These are phyloP conservation scores for Nemotelus pantherinus DNA, from an alignment of 2,888 invertebrate species.

Conservation along the genomic window DNA sequence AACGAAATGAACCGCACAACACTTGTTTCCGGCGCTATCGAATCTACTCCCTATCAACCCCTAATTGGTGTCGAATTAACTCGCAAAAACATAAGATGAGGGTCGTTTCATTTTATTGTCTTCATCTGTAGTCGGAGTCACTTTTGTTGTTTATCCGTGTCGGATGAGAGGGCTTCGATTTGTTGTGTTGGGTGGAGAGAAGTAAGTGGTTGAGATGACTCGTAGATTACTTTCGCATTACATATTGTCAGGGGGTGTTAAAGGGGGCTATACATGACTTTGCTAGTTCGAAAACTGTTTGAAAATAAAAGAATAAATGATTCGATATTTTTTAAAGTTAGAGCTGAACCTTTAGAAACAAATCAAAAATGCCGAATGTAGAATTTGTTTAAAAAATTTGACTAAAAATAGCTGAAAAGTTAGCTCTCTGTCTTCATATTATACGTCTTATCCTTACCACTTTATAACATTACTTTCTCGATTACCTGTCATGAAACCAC, in stretches of 20 bases:
- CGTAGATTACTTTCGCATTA: conserved; percentile 25
- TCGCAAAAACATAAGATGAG: conserved; percentile 57
- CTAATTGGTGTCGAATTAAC: conserved; percentile 66
- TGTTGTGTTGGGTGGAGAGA: not conserved
- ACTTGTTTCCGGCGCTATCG: conserved; percentile 37
- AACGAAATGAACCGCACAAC: conserved; percentile 48
- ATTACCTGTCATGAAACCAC: too few relatives aligned
- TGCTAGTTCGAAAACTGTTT: too few relatives aligned
- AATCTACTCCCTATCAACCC: conserved; percentile 56
- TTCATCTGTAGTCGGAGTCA: conserved; percentile 45
- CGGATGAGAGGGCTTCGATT: conserved; percentile 17
- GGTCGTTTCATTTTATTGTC: conserved; percentile 51
- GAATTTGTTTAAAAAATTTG: too few relatives aligned
- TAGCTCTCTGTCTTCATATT: too few relatives aligned
- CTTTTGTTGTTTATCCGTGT: conserved; percentile 38
- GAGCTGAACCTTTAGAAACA: too few relatives aligned
- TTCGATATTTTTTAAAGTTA: too few relatives aligned
- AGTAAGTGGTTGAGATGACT: conserved; percentile 1
- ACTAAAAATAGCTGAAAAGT: too few relatives aligned
- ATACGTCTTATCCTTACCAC: too few relatives aligned
- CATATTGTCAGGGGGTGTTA: not conserved
- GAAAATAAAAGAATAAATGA: too few relatives aligned
- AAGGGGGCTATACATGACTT: too few relatives aligned
- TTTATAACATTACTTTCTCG: too few relatives aligned
- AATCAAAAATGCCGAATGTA: too few relatives aligned